Evolutionary conservation across 2,888 invertebrate genomes (phyloP), one percentile per base, ranked within the genome.

Genomic region (Cryptocheilus praepositus): DNA sequence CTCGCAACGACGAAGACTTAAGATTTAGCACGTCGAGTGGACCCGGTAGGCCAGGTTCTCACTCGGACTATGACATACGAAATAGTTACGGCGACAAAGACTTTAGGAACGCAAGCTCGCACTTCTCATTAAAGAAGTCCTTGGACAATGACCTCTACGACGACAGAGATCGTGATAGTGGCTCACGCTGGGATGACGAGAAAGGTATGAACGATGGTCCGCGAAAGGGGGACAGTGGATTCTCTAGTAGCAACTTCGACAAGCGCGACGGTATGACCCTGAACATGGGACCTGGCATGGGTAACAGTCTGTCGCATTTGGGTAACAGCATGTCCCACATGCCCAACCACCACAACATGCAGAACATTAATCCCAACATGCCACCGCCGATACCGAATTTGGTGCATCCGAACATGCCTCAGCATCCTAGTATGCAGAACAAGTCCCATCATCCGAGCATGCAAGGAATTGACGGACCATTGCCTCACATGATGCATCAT

Each of bases 281-380:
- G 44, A 74, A 71, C 3, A 75, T 82, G 53, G 72, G 73, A 7
- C 77, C 79, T 22, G 73, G 74, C 18, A 77, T 79, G 21, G 68
- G 77, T 11, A 79, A 79, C 52, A 73, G 67, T 7, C 61, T 76
- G 56, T 69, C 78, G 0, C 80, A 80, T 16, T 69, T 82, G 61
- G 64, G 76, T 25, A 77, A 78, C 25, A 76, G 64, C 11, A 67
- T 79, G 58, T 62, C 79, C 2, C 81, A 81, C 43, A 74, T 79
- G 63, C 52, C 83, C 3, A 85, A 83, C 73, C 86, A 86, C 54
- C 84, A 85, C 52, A 86, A 86, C 25, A 85, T 86, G 81, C 87
- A 87, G 63, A 83, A 85, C 16, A 83, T 87, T 7, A 86, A 85
- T 70, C 82, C 87, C 0, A 84, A 86, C 25, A 83, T 83, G 82